Conservation (phyloP, 2,888 invertebrate genomes). For the Tinea pellionella region DNA sequence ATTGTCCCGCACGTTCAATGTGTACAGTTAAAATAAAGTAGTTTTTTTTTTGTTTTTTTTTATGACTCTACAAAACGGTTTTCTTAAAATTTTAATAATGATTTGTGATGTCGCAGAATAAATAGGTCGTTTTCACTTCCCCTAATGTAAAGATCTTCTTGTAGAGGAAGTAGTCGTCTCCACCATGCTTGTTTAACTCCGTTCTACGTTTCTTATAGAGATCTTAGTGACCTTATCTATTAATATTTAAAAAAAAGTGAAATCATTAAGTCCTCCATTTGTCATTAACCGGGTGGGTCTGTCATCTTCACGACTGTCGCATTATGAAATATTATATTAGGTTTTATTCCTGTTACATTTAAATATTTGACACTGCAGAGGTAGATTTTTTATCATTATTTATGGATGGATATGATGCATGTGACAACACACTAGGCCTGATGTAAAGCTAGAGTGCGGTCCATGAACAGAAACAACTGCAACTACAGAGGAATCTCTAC, state of each 20-base stretch:
- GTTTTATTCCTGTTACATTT: not conserved
- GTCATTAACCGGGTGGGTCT: constrained; percentile 5
- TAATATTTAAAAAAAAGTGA: not conserved
- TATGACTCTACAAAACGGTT: not conserved
- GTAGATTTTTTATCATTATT: not conserved
- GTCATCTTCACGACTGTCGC: not conserved
- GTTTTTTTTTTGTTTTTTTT: not conserved
- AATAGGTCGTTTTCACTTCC: too few species aligned
- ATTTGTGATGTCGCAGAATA: too few species aligned
- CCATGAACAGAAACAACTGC: too few species aligned
- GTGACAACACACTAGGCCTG: too few species aligned
- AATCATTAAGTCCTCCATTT: not conserved
- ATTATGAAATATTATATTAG: constrained; percentile 1
- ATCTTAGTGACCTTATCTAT: not conserved
- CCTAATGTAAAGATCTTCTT: too few species aligned
- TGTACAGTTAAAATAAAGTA: not conserved
- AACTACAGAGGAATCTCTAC: too few species aligned
- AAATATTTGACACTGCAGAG: not conserved
- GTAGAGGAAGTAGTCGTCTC: too few species aligned
- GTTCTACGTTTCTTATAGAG: too few species aligned
- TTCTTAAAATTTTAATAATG: not conserved
- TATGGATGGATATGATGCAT: not conserved
- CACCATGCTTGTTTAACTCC: too few species aligned
- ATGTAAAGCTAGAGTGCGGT: too few species aligned
- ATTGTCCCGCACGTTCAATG: not conserved